phyloP scores from a whole-genome alignment of 1,140 invertebrate genomes.

The Euura lappo region DNA sequence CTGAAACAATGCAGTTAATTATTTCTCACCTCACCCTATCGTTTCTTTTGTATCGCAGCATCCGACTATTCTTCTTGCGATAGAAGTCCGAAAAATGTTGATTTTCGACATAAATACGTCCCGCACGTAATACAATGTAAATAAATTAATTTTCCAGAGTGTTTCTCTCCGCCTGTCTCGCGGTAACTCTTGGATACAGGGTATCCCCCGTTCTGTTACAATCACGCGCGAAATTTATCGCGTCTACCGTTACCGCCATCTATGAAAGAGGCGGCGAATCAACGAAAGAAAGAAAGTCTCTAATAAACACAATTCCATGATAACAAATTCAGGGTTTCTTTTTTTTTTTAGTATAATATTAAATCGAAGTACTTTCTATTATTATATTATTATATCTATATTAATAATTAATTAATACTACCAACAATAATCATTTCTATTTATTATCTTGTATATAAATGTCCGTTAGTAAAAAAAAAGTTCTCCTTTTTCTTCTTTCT shows the following conservation, averaged over 20 bases:
- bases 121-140: not conserved
- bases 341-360: too few species aligned
- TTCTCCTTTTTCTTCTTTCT: not conserved
- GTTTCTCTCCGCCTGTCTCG: not conserved
- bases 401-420: too few species aligned
- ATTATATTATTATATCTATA: too few species aligned
- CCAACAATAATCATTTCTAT: not conserved
- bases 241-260: not conserved
- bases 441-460: not conserved
- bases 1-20: too few species aligned
- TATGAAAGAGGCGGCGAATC: not conserved
- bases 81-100: not conserved
- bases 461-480: not conserved
- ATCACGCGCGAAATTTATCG: not conserved
- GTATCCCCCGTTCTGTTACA: not conserved
- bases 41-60: too few species aligned
- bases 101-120: not conserved
- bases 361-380: too few species aligned
- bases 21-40: too few species aligned
- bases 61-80: too few species aligned
- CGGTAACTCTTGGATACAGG: not conserved
- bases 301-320: too few species aligned
- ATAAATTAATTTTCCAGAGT: conserved; percentile 1
- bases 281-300: too few species aligned
- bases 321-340: too few species aligned